phyloP scores from a whole-genome alignment of 2,797 vertebrate genomes.

The Fistularia commersonii region DNA sequence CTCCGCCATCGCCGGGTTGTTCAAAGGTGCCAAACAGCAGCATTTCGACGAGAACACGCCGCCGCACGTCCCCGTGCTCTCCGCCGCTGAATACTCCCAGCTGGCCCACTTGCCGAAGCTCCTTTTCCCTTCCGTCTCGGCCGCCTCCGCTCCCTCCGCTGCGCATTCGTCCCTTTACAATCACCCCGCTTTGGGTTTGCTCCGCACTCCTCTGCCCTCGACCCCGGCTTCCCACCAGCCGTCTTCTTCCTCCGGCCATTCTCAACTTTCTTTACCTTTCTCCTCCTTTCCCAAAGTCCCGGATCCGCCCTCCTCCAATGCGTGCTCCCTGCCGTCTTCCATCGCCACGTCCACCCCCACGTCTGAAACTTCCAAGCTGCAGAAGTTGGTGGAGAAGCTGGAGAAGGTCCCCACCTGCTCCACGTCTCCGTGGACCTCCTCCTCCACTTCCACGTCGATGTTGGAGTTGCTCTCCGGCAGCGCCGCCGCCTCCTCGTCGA shows the following conservation, averaged over 20 bases:
- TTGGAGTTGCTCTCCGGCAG: conserved; percentile 56
- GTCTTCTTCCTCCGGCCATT: conserved; percentile 64
- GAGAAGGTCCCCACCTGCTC: conserved; percentile 74
- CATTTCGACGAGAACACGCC: conserved; percentile 81
- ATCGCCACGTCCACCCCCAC: conserved; percentile 63
- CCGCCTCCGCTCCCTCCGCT: conserved; percentile 53
- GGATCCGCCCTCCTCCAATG: conserved; percentile 48
- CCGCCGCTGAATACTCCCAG: conserved; percentile 75
- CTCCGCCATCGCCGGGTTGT: conserved; percentile 67
- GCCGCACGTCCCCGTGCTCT: conserved; percentile 69
- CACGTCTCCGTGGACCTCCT: conserved; percentile 60
- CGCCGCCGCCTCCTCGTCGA: conserved; percentile 40
- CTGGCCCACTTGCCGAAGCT: conserved; percentile 76
- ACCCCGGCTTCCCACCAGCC: conserved; percentile 58
- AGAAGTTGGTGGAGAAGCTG: conserved; percentile 88
- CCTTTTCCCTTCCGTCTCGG: conserved; percentile 73
- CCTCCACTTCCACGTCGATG: conserved; percentile 52
- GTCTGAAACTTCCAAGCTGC: conserved; percentile 90
- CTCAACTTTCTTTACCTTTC: conserved; percentile 71
- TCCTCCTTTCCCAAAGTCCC: conserved; percentile 70
- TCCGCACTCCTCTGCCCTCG: conserved; percentile 61
- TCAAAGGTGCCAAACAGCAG: conserved; percentile 73
- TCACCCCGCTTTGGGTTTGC: conserved; percentile 66
- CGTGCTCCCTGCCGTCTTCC: conserved; percentile 63
- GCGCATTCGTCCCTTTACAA: conserved; percentile 64